Base-by-base conservation (phyloP, 2,888 invertebrate species). In the Nemapogon koenigi region DNA sequence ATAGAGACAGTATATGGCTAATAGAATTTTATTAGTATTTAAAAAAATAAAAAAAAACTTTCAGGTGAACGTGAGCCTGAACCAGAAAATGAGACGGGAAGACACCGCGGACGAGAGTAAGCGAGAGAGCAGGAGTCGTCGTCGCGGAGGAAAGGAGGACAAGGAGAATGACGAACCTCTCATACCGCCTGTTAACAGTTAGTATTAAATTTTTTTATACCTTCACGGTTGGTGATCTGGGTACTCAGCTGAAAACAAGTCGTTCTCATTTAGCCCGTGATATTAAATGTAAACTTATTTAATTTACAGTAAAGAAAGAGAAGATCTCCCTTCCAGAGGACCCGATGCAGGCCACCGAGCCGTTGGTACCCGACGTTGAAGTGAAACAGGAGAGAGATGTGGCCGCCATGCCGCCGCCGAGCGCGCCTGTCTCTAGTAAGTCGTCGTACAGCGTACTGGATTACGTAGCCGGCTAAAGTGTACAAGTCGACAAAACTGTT, bases 361-460 rank as follows among this genome's bases (percentile, higher is more conserved):
- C 50, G 0, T 19, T 61, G 43, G 49, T 59, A 25, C 16, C 55
- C 4, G 50, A 62, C 3, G 39, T 56, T 40, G 53, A 51, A 19
- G 38, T 57, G 1, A 66, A 67, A 39, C 47, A 49, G 22, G 66
- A 69, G 31, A 52, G 50, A 17, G 72, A 72, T 30, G 64, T 59
- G 0, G 44, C 59, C 41, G 60, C 62, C 1, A 78, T 78, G 76
- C 76, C 76, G 4, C 76, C 76, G 3, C 75, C 76, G 0, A 38
- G 43, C 0, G 49, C 50, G 0, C 76, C 76, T 0, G 47, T 64
- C 2, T 66, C 69, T 0, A 73, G 76, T 76, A 50, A 64, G 67
- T 47, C n/a, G n/a, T n/a, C n/a, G n/a, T n/a, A n/a, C n/a, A n/a
- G n/a, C n/a, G n/a, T n/a, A n/a, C n/a, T n/a, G n/a, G n/a, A n/a